Conservation (phyloP, 2,797 vertebrate genomes). For the Urophycis tenuis region DNA sequence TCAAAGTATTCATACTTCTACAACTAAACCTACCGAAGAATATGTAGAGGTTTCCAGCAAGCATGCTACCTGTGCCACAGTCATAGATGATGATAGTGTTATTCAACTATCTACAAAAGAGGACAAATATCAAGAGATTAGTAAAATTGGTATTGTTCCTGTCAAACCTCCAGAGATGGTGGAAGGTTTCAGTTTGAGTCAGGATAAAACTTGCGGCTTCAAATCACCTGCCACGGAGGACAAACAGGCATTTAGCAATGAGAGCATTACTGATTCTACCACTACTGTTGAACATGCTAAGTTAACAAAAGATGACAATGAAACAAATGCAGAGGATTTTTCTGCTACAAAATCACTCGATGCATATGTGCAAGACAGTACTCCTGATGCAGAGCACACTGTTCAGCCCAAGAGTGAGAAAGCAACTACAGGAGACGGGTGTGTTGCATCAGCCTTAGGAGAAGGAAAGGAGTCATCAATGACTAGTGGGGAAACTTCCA, state of each 20-base stretch:
- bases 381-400: constrained; percentile 6
- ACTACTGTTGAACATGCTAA: not conserved
- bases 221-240: not conserved
- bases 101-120: not conserved
- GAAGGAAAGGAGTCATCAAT: constrained; percentile 31
- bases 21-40: constrained; percentile 12
- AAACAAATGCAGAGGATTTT: constrained; percentile 21
- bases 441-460: constrained; percentile 19
- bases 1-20: constrained; percentile 21
- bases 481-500: constrained; percentile 22
- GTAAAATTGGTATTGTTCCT: not conserved
- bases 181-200: not conserved
- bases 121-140: not conserved
- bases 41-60: constrained; percentile 23
- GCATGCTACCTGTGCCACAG: not conserved
- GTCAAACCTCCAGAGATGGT: constrained; percentile 1
- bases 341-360: constrained; percentile 20
- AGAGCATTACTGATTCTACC: not conserved
- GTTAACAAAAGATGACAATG: constrained; percentile 21
- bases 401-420: constrained; percentile 19
- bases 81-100: not conserved
- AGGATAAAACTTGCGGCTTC: not conserved
- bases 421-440: constrained; percentile 31
- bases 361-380: constrained; percentile 17
- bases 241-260: not conserved